Percentiles rank a stretch among this genome's conserved stretches.
These are phyloP conservation scores for Rostratula benghalensis DNA, from an alignment of 2,113 vertebrate species.

Conservation along the genomic window DNA sequence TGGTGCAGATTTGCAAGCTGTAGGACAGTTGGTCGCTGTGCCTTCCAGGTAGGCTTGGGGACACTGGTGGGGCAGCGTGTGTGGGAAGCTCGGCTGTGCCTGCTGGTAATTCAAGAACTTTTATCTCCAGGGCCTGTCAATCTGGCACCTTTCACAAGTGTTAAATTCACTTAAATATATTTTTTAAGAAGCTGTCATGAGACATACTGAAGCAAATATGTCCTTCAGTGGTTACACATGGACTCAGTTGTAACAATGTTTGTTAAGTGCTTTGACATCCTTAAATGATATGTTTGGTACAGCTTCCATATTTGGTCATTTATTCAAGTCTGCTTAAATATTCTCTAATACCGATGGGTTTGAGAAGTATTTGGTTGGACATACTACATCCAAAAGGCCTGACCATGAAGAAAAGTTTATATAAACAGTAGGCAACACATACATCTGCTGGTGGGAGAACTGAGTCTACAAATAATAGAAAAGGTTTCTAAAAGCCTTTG, in stretches of 20 bases:
- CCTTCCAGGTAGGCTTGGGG: constrained; percentile 41
- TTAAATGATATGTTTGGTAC: constrained; percentile 67
- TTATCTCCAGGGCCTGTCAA: constrained; percentile 62
- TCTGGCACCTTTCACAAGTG: constrained; percentile 70
- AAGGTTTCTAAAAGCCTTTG: background rate
- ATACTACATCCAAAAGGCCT: constrained; percentile 11
- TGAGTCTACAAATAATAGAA: background rate
- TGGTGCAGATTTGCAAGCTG: constrained; percentile 44
- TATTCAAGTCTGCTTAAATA: constrained; percentile 59
- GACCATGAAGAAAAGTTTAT: background rate
- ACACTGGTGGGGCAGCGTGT: constrained; percentile 14
- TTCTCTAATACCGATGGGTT: constrained; percentile 27
- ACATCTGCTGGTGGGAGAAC: background rate
- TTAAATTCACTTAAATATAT: constrained; percentile 67
- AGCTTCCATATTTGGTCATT: constrained; percentile 68
- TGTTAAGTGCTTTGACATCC: constrained; percentile 69
- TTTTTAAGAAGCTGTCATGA: constrained; percentile 71
- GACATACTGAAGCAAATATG: constrained; percentile 73
- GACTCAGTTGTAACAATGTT: constrained; percentile 69
- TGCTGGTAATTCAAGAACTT: constrained; percentile 60
- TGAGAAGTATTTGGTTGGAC: constrained; percentile 16
- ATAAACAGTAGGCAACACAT: background rate
- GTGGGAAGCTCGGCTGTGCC: constrained; percentile 55
- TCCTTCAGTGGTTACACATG: constrained; percentile 72
- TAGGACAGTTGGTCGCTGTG: constrained; percentile 42